Conservation (phyloP, 1,140 invertebrate genomes). For the Archegozetes longisetosus region DNA sequence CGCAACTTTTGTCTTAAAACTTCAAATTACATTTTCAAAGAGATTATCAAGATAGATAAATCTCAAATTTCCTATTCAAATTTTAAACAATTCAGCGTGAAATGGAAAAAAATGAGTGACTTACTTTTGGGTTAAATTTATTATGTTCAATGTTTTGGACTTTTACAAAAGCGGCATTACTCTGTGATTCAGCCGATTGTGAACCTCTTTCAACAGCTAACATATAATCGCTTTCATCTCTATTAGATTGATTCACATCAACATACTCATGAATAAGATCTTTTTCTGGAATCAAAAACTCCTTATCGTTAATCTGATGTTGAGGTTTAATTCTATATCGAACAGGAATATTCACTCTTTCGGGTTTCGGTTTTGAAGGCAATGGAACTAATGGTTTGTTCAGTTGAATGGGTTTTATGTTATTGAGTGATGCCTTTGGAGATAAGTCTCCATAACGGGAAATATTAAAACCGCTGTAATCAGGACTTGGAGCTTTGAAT, state of each 20-base stretch:
- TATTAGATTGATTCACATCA: too few relatives aligned
- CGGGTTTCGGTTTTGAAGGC: neutral
- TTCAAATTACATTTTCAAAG: too few relatives aligned
- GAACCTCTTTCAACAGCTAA: neutral
- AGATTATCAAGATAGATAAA: too few relatives aligned
- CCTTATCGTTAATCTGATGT: too few relatives aligned
- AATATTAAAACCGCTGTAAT: neutral
- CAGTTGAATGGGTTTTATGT: neutral
- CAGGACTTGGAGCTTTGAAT: neutral
- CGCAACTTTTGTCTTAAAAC: too few relatives aligned
- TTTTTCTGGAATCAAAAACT: too few relatives aligned
- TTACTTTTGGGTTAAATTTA: neutral
- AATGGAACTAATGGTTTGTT: neutral
- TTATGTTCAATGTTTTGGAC: neutral
- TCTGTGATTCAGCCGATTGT: neutral
- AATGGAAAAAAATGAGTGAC: too few relatives aligned
- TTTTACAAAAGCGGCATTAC: neutral
- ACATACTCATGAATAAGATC: too few relatives aligned
- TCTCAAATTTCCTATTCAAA: too few relatives aligned
- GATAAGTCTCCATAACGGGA: neutral
- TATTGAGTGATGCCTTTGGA: neutral
- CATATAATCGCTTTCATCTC: neutral
- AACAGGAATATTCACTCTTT: neutral
- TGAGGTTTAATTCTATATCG: neutral
- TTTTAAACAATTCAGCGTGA: too few relatives aligned